A percentile compares a stretch with the other conserved stretches of the same genome.
Conservation (phyloP, 1,140 invertebrate species). For the Camponotus floridanus region DNA sequence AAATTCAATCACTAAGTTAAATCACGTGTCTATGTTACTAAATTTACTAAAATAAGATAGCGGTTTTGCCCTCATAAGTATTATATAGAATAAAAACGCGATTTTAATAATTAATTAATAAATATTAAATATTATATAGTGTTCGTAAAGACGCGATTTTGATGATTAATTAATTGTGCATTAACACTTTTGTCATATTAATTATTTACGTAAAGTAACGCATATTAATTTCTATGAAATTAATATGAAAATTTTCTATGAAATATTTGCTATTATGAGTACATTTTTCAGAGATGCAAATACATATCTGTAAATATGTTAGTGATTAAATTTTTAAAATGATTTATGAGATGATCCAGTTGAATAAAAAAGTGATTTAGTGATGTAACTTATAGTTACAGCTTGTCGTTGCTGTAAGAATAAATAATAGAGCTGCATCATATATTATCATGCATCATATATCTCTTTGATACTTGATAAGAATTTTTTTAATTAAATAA, state of each 20-base stretch:
- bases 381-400: background rate
- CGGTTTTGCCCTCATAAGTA: too few species aligned
- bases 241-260: background rate
- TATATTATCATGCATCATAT: background rate
- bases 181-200: background rate
- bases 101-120: too few species aligned
- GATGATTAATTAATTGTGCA: background rate
- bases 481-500: background rate
- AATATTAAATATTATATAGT: background rate
- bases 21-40: background rate
- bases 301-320: background rate
- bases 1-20: background rate
- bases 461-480: background rate
- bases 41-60: conserved; percentile 20
- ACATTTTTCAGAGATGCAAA: background rate
- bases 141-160: background rate
- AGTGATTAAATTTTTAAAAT: background rate
- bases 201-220: background rate
- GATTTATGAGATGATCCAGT: background rate
- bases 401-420: background rate
- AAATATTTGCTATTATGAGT: background rate
- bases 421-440: background rate
- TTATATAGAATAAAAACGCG: too few species aligned
- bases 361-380: background rate
- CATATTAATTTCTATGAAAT: too few species aligned